phyloP scores from a whole-genome alignment of 2,888 invertebrate genomes.

The Steinernema hermaphroditum region DNA sequence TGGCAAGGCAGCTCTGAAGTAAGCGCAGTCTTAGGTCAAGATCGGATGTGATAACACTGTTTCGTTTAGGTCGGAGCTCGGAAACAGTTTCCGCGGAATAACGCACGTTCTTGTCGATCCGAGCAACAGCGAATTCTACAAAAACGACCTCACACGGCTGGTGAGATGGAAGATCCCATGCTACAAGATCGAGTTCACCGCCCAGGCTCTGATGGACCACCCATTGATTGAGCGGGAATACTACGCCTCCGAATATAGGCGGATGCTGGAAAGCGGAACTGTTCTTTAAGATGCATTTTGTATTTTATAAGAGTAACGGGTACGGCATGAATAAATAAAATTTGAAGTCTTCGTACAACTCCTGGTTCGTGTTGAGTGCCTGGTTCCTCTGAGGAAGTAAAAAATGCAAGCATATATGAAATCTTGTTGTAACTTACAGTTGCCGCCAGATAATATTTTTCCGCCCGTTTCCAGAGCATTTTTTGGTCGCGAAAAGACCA shows the following conservation, averaged over 20 bases:
- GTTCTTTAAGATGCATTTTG: neutral
- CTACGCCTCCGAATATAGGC: neutral
- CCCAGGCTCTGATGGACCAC: neutral
- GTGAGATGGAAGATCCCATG: neutral
- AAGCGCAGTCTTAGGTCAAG: no score
- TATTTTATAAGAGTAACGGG: neutral
- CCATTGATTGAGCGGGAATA: neutral
- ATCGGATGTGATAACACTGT: no score
- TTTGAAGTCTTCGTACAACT: no score
- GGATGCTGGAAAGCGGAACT: neutral
- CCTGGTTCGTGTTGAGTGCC: no score
- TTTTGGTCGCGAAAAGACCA: no score
- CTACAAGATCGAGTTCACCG: slow-evolving; percentile 1
- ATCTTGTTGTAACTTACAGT: no score
- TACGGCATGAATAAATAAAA: no score
- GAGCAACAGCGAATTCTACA: neutral
- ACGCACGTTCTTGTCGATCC: neutral
- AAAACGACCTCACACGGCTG: neutral
- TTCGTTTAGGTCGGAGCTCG: neutral
- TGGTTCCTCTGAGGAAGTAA: neutral
- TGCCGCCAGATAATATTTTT: no score
- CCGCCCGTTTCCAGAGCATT: no score
- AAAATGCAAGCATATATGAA: no score
- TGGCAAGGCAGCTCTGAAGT: neutral
- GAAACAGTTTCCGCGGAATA: neutral